Base-by-base conservation (phyloP, 1,140 invertebrate genomes). In the Brachionus plicatilis region DNA sequence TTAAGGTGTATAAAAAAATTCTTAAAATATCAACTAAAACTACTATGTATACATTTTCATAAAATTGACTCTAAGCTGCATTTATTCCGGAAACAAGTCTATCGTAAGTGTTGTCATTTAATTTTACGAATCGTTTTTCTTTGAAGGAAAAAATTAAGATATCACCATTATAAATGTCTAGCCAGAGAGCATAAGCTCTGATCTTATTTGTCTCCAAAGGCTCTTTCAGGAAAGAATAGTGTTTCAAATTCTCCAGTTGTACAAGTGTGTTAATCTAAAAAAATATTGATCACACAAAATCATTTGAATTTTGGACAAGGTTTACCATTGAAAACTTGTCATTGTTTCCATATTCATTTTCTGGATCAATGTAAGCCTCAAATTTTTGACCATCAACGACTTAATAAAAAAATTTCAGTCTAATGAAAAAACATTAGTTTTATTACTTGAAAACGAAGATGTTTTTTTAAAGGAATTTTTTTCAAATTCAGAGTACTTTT, bases 161-260 rank as follows among this genome's bases (percentile, higher is more conserved):
- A 90, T 97, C 95, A 2, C 96, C 96, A 0, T 95, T 96, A 87
- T 97, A 96, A 87, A 98, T 96, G 88, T 98, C 96, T 88, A 98
- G 97, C 96, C 96, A 98, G 2, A 98, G 90, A 0, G 96, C 95
- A 88, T 97, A 95, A 85, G 96, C 93, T 87, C 96, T 94, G 7
- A 97, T 90, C 87, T 95, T 92, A 86, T 95, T 93, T 24, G 92
- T 92, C 88, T 94, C 93, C 12, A 98, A 88, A 2, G 94, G 92
- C 85, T 93, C 93, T 86, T 95, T 94, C 37, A 98, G 90, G 90
- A 97, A 97, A 29, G 94, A 94, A 88, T 98, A 97, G 24, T 95
- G 96, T 0, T 95, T 94, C 82, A 98, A 93, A 88, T 98, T 96
- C 89, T 96, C 94, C 76, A 98, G 90, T 89, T 98, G 96, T 88